Evolutionary conservation across 2,797 vertebrate species (phyloP).

Genomic region (Sebastes steindachneri): DNA sequence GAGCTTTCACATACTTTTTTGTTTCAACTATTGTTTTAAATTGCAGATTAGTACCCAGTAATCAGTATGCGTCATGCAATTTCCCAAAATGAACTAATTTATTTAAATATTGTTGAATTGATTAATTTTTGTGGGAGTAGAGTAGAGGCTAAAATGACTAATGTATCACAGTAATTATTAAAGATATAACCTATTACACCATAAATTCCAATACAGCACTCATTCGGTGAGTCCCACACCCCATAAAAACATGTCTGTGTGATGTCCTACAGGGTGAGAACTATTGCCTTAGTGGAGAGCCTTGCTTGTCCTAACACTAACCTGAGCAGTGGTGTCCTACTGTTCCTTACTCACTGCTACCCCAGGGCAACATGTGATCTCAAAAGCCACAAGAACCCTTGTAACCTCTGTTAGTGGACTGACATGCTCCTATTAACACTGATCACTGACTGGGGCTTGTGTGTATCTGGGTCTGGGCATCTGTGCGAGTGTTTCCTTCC

Average conservation of each 20-base stretch:
- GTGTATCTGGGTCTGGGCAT: constrained; percentile 61
- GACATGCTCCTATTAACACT: constrained; percentile 60
- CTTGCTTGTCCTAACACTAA: constrained; percentile 75
- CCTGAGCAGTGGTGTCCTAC: constrained; percentile 42
- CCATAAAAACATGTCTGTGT: background rate
- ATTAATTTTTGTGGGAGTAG: background rate
- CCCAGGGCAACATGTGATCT: constrained; percentile 42
- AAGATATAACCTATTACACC: background rate
- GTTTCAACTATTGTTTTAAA: background rate
- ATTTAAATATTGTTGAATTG: background rate
- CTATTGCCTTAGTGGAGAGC: constrained; percentile 50
- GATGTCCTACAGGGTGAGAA: constrained; percentile 57
- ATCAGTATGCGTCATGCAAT: background rate
- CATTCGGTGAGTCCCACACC: background rate
- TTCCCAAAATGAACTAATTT: background rate
- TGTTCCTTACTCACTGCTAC: constrained; percentile 26
- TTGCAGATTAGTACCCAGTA: background rate
- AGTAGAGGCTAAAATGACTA: background rate
- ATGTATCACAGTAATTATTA: background rate
- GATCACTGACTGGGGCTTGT: constrained; percentile 54
- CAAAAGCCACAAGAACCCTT: constrained; percentile 30
- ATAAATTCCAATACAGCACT: background rate
- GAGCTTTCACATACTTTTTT: background rate
- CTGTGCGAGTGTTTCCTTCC: constrained; percentile 70
- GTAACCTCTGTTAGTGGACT: constrained; percentile 46